Evolutionary conservation across 2,113 vertebrate genomes (phyloP).

Genomic region (Melanostigma gelatinosum): DNA sequence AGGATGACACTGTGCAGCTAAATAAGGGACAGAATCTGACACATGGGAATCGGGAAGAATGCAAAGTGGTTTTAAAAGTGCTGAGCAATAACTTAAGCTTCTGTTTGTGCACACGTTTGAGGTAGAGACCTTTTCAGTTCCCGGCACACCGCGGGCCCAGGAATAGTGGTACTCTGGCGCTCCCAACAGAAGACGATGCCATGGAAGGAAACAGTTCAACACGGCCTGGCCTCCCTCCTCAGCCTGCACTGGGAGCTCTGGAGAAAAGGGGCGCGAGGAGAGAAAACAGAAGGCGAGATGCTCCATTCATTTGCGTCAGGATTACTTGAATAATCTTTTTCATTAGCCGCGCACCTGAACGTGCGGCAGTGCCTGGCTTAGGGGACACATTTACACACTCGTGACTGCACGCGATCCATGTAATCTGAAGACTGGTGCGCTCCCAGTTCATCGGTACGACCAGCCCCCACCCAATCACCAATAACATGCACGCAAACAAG

Average conservation of each 20-base stretch:
- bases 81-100: neutral
- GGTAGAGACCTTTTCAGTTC: conserved; percentile 50
- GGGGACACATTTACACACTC: conserved; percentile 50
- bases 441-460: conserved; percentile 11
- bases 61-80: neutral
- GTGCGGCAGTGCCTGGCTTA: conserved; percentile 8
- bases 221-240: conserved; percentile 74
- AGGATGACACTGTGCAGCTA: neutral
- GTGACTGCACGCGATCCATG: conserved; percentile 41
- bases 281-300: neutral
- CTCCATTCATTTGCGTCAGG: conserved; percentile 43
- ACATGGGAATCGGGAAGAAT: neutral
- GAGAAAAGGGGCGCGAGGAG: conserved; percentile 6
- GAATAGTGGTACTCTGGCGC: conserved; percentile 75
- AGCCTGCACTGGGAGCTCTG: conserved; percentile 68
- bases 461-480: neutral
- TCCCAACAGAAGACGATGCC: conserved; percentile 75
- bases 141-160: conserved; percentile 55
- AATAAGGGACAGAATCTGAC: conserved; percentile 1
- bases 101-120: neutral
- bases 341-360: conserved; percentile 60
- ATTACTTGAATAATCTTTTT: conserved; percentile 66
- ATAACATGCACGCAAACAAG: conserved; percentile 6
- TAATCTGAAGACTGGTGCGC: neutral
- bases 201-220: conserved; percentile 79